A percentile compares a stretch with the other conserved stretches of the same genome.
phyloP scores from a whole-genome alignment of 2,888 invertebrate genomes.

The Anaspis maculata region DNA sequence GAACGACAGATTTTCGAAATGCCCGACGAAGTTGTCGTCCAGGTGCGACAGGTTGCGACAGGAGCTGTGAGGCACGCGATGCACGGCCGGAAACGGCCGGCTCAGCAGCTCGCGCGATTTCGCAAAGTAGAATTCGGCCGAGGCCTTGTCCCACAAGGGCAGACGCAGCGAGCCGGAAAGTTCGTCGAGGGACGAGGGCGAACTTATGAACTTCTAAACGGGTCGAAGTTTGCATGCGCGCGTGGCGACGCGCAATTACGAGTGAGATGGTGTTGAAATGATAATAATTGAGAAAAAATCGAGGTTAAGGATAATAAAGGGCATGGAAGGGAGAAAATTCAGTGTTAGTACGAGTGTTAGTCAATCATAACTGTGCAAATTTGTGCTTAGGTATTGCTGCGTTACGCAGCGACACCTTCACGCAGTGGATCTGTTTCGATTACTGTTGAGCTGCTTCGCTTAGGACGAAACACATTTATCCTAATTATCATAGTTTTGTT shows the following conservation, averaged over 20 bases:
- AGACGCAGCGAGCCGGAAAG: slow-evolving; percentile 45
- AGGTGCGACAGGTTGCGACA: slow-evolving; percentile 31
- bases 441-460: too few species aligned
- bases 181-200: slow-evolving; percentile 47
- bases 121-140: slow-evolving; percentile 64
- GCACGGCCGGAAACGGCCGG: slow-evolving; percentile 45
- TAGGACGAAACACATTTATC: too few species aligned
- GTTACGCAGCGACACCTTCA: too few species aligned
- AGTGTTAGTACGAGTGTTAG: too few species aligned
- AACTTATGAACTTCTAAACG: slow-evolving; percentile 40
- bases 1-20: slow-evolving; percentile 31
- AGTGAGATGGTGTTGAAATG: slow-evolving; percentile 11
- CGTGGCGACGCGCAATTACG: too few species aligned
- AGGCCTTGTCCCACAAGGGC: slow-evolving; percentile 65
- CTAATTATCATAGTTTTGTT: too few species aligned
- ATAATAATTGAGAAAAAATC: slow-evolving; percentile 18
- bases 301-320: too few species aligned
- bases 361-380: too few species aligned
- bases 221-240: too few species aligned
- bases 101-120: slow-evolving; percentile 61
- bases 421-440: too few species aligned
- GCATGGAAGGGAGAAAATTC: too few species aligned
- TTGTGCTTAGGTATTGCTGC: too few species aligned
- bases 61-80: slow-evolving; percentile 31
- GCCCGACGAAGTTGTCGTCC: slow-evolving; percentile 18